phyloP scores from a whole-genome alignment of 2,888 invertebrate genomes.

The Conops quadrifasciatus region DNA sequence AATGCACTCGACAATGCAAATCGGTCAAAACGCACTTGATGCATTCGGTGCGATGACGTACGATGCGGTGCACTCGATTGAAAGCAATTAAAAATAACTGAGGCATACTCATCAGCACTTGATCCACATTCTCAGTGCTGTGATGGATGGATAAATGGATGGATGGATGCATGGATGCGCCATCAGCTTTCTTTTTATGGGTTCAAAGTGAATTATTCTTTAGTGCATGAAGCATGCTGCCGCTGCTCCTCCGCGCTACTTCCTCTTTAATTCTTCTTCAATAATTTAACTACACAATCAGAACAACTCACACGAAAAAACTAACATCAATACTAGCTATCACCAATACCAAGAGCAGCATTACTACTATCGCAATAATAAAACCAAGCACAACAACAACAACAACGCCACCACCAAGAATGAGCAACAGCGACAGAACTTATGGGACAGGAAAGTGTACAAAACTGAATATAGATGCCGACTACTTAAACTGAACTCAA shows the following conservation, averaged over 20 bases:
- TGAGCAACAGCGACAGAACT: background rate
- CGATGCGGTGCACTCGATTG: slow-evolving; percentile 16
- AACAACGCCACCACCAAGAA: background rate
- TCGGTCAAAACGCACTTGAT: slow-evolving; percentile 23
- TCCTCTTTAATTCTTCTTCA: background rate
- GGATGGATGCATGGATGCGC: background rate
- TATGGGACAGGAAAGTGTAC: background rate
- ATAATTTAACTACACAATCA: background rate
- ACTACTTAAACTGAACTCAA: background rate
- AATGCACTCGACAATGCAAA: slow-evolving; percentile 10
- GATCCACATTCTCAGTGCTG: slow-evolving; percentile 21
- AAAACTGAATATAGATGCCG: background rate
- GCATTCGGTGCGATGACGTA: background rate
- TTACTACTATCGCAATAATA: background rate
- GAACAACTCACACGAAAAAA: background rate
- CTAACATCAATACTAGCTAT: background rate
- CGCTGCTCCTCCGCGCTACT: background rate
- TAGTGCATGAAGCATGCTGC: background rate
- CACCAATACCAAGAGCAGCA: background rate
- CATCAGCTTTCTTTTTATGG: background rate
- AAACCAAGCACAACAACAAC: background rate
- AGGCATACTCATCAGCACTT: slow-evolving; percentile 16
- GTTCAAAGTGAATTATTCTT: slow-evolving; percentile 11
- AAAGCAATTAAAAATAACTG: slow-evolving; percentile 25
- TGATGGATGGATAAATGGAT: background rate